Evolutionary conservation across 23 tunicate species (phyloP).

Genomic region (Diplosoma virens): DNA sequence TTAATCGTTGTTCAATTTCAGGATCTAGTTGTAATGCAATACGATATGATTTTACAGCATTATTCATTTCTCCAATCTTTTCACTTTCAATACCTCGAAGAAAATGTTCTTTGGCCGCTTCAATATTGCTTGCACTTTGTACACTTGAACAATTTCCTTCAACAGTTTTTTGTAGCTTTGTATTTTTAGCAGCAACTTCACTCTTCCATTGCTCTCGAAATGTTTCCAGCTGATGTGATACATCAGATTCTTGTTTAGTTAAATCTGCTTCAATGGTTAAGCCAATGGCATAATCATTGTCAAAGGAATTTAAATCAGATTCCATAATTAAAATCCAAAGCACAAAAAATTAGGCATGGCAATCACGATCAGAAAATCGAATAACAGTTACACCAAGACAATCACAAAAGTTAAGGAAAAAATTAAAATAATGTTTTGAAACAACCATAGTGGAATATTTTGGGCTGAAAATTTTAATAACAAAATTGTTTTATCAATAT

Average conservation of each 20-base stretch:
- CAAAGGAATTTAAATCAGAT: no score
- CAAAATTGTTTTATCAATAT: no score
- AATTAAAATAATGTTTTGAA: no score
- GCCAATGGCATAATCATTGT: background rate
- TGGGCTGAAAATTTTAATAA: no score
- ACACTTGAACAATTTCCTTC: background rate
- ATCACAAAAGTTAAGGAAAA: no score
- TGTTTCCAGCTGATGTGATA: slow-evolving; percentile 26
- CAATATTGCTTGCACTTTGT: no score
- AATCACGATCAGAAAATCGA: slow-evolving; percentile 64
- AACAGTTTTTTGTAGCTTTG: background rate
- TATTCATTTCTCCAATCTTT: slow-evolving; percentile 36
- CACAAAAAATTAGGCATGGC: slow-evolving; percentile 4
- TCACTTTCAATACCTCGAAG: slow-evolving; percentile 45
- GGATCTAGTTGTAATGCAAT: slow-evolving; percentile 45
- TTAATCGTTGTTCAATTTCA: slow-evolving; percentile 40
- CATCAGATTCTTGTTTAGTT: background rate
- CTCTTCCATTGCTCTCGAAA: slow-evolving; percentile 41
- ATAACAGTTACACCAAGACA: no score
- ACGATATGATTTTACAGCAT: slow-evolving; percentile 39
- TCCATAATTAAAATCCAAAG: background rate
- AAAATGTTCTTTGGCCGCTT: slow-evolving; percentile 30
- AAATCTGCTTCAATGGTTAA: background rate
- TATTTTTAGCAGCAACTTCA: slow-evolving; percentile 44
- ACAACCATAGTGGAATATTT: no score